A percentile compares a stretch with the other conserved stretches of the same genome.
These are phyloP conservation scores for Antennarius striatus DNA, from an alignment of 2,113 vertebrate species.

Conservation along the genomic window DNA sequence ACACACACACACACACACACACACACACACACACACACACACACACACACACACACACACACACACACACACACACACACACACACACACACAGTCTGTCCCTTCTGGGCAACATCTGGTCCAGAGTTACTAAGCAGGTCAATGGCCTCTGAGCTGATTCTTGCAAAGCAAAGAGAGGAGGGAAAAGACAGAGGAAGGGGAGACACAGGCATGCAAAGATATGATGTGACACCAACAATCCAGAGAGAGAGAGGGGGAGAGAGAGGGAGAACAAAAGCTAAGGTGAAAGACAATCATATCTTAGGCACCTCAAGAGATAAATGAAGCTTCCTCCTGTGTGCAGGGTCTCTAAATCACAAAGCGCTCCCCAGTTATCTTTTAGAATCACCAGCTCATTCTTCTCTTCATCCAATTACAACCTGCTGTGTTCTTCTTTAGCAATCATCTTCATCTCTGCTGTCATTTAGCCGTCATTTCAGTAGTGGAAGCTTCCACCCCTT, in stretches of 20 bases:
- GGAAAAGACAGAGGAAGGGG: slow-evolving; percentile 2
- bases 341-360: too few species aligned
- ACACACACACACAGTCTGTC: slow-evolving; percentile 15
- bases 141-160: slow-evolving; percentile 39
- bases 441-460: too few species aligned
- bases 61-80: slow-evolving; percentile 16
- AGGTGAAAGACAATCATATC: slow-evolving; percentile 3
- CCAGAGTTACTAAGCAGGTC: slow-evolving; percentile 50
- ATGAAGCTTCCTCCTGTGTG: not conserved
- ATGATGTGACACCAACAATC: slow-evolving; percentile 7
- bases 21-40: slow-evolving; percentile 6
- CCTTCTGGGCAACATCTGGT: slow-evolving; percentile 66
- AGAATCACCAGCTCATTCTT: too few species aligned
- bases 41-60: slow-evolving; percentile 4
- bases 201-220: slow-evolving; percentile 20
- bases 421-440: too few species aligned
- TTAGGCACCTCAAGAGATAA: not conserved
- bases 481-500: too few species aligned
- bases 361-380: not conserved
- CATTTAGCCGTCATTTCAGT: too few species aligned
- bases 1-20: slow-evolving; percentile 6
- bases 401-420: too few species aligned
- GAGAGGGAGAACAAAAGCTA: not conserved
- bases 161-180: not conserved
- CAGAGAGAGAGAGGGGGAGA: not conserved